These are phyloP conservation scores for Dicycla oo DNA, from an alignment of 2,888 invertebrate genomes.

Conservation along the genomic window DNA sequence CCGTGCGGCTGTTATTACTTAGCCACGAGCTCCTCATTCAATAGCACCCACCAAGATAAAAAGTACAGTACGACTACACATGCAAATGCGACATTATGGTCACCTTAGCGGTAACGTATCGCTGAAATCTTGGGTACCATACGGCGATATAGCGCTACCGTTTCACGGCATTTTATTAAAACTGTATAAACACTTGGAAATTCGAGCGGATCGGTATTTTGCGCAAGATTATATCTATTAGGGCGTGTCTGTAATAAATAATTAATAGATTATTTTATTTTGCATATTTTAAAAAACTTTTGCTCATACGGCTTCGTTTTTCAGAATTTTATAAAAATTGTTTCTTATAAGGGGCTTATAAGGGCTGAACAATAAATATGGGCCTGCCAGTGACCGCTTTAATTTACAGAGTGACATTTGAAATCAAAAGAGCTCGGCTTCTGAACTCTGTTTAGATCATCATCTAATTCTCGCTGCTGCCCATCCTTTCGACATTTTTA, in stretches of 20 bases:
- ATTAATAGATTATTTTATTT: not conserved
- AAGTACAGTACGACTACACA: not conserved
- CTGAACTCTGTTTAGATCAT: not conserved
- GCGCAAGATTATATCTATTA: constrained; percentile 63
- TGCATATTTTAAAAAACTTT: not conserved
- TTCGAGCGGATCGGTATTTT: constrained; percentile 69
- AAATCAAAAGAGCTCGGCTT: not conserved
- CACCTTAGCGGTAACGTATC: constrained; percentile 41
- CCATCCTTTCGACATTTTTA: not conserved
- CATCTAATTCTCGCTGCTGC: no score
- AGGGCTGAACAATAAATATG: no score
- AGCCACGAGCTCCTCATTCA: no score
- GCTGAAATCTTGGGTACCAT: constrained; percentile 51
- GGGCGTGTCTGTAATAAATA: constrained; percentile 25
- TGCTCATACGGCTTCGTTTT: not conserved
- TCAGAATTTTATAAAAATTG: not conserved
- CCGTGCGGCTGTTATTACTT: no score
- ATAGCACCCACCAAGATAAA: not conserved
- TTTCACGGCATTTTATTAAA: constrained; percentile 60
- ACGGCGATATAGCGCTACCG: constrained; percentile 55
- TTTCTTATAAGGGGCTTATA: no score
- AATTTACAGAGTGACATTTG: no score
- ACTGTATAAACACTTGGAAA: constrained; percentile 49
- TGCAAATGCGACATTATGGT: constrained; percentile 20
- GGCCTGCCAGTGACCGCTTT: not conserved